Percentiles rank a stretch among this genome's conserved stretches.
phyloP scores from a whole-genome alignment of 2,888 invertebrate species.

The Zootermopsis nevadensis region DNA sequence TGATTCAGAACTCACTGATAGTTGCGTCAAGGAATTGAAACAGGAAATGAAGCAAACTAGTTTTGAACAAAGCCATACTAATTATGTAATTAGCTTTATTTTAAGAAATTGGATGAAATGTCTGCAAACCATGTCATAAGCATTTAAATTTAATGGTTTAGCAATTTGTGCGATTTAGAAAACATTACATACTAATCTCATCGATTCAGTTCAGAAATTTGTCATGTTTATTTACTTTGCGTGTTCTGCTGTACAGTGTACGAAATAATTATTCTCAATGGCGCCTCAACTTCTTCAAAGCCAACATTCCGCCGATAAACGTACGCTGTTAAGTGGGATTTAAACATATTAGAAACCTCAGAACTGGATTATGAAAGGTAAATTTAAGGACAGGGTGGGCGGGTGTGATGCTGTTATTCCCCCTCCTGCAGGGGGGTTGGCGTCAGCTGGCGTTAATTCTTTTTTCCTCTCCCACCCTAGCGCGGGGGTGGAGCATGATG shows the following conservation, averaged over 20 bases:
- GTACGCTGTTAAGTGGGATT: background rate
- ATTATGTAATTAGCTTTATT: background rate
- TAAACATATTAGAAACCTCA: constrained; percentile 35
- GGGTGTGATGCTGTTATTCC: constrained; percentile 9
- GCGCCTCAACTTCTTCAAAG: background rate
- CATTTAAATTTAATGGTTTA: too few species aligned
- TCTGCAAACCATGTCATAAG: background rate
- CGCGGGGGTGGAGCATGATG: constrained; percentile 50
- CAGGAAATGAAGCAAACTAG: background rate
- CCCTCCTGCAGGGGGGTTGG: constrained; percentile 28
- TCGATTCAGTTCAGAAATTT: too few species aligned
- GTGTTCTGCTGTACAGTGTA: too few species aligned
- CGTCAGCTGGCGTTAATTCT: constrained; percentile 51
- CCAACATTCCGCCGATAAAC: constrained; percentile 12
- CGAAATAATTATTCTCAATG: background rate
- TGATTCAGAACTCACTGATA: constrained; percentile 22
- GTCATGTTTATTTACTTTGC: too few species aligned
- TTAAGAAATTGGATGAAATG: background rate
- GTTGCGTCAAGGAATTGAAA: background rate
- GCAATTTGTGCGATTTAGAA: too few species aligned
- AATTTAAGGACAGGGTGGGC: constrained; percentile 39
- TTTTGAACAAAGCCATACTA: background rate
- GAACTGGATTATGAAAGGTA: constrained; percentile 38
- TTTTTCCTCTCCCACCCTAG: constrained; percentile 32
- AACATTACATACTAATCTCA: too few species aligned